Base-by-base conservation (phyloP, 2,888 invertebrate species). In the Caenorhabditis zanzibari region DNA sequence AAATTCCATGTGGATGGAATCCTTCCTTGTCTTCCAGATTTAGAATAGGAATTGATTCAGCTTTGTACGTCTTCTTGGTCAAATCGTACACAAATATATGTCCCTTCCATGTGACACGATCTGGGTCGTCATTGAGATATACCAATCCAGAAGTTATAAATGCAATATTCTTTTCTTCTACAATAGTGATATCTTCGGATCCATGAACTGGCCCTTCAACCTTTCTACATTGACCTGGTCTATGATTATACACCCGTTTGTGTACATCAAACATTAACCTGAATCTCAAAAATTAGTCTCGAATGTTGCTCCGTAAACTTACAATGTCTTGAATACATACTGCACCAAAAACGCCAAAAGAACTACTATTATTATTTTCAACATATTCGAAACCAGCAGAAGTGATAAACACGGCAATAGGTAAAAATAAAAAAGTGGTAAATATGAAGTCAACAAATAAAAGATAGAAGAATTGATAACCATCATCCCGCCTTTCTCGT, bases 1-100 rank as follows among this genome's bases (percentile, higher is more conserved):
- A 82, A 4, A 89, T 71, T 58, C 89, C 89, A 61, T 89, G 89
- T 3, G 89, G 87, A 64, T 85, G 84, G 80, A 89, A 89, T n/a
- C 59, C 47, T 9, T 71, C 59, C 6, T 24, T 26, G 32, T 80
- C 47, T n/a, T 80, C 66, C 22, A 84, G 41, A 22, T 58, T 63
- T 0, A 75, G 28, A 64, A 84, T 66, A 19, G 69, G 64, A 38
- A 85, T 63, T 10, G 63, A 28, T 54, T 81, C 71, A 7, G 73
- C 71, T 38, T 58, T 52, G 47, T 69, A 80, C 7, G 66, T 66
- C 26, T 58, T n/a, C 19, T 82, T 44, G 5, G 82, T 85, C 75
- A 88, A 79, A 41, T 89, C 85, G 52, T 84, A 88, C 2, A 83
- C 38, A 61, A 87, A 89, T 5, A 89, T 87, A 19, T 86, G 71